Conservation (phyloP, 2,888 invertebrate genomes). For the Netelia virgata region DNA sequence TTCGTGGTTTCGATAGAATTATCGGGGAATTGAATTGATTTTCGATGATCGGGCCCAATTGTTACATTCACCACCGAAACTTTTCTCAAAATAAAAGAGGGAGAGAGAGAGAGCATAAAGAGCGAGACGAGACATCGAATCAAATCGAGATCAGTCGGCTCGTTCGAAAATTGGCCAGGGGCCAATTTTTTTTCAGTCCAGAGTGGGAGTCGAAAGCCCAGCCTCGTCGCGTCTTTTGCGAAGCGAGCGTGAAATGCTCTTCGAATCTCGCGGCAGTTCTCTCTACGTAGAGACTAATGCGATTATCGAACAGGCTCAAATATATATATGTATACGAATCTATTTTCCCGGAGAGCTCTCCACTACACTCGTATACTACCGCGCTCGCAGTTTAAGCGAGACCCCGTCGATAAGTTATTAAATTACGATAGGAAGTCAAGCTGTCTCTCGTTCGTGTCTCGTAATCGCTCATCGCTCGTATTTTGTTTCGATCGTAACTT, state of each 20-base stretch:
- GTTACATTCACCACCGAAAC: slow-evolving; percentile 47
- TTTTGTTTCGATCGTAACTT: not conserved
- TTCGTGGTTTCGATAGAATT: slow-evolving; percentile 24
- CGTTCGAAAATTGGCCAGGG: slow-evolving; percentile 59
- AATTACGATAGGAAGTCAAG: slow-evolving; percentile 54
- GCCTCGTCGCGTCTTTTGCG: slow-evolving; percentile 60
- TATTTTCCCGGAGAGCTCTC: not conserved
- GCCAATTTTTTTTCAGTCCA: slow-evolving; percentile 55
- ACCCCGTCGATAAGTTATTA: slow-evolving; percentile 47
- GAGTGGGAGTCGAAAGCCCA: slow-evolving; percentile 42
- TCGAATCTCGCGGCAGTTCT: slow-evolving; percentile 58
- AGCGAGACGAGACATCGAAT: slow-evolving; percentile 38
- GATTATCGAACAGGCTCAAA: slow-evolving; percentile 60
- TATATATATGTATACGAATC: not conserved
- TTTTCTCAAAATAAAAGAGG: slow-evolving; percentile 23
- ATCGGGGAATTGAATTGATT: slow-evolving; percentile 53
- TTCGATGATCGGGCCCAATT: slow-evolving; percentile 51
- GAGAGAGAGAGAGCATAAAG: slow-evolving; percentile 9
- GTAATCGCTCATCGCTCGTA: not conserved
- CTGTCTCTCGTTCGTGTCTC: not conserved
- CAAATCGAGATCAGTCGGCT: slow-evolving; percentile 64
- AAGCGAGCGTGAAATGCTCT: slow-evolving; percentile 63
- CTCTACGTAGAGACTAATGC: slow-evolving; percentile 60
- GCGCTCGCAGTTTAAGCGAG: slow-evolving; percentile 34
- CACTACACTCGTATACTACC: slow-evolving; percentile 30